phyloP scores from a whole-genome alignment of 2,113 vertebrate genomes.

The Pedetes capensis region DNA sequence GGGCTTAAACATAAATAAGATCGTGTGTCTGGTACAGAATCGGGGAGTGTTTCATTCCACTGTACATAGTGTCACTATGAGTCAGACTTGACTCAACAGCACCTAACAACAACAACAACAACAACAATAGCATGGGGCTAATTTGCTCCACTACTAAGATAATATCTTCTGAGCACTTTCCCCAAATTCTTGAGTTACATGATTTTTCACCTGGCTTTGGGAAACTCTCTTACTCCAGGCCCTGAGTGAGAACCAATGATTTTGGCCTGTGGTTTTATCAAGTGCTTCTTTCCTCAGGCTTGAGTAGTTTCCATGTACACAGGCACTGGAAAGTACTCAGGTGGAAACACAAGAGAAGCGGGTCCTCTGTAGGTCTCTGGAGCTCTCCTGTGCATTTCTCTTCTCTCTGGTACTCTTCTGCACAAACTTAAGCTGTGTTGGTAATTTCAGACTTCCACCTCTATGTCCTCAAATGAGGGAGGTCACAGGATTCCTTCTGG shows the following conservation, averaged over 20 bases:
- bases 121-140: neutral
- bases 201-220: neutral
- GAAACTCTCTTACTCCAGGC: neutral
- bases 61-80: no score
- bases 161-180: neutral
- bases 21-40: no score
- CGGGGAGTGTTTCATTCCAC: no score
- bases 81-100: no score
- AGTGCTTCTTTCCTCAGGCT: neutral
- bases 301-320: neutral
- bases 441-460: neutral
- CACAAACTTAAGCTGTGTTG: neutral
- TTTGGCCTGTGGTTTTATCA: neutral
- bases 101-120: no score
- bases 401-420: neutral
- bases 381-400: neutral
- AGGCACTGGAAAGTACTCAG: neutral
- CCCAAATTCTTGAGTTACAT: neutral
- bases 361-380: rapidly evolving
- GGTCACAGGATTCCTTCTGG: rapidly evolving
- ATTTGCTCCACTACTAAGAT: neutral
- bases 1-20: no score
- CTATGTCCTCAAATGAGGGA: neutral
- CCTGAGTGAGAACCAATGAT: neutral
- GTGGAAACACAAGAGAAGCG: neutral